Percentiles rank a stretch among this genome's conserved stretches.
Evolutionary conservation across 2,797 vertebrate species (phyloP).

Genomic region (Nothura maculosa): DNA sequence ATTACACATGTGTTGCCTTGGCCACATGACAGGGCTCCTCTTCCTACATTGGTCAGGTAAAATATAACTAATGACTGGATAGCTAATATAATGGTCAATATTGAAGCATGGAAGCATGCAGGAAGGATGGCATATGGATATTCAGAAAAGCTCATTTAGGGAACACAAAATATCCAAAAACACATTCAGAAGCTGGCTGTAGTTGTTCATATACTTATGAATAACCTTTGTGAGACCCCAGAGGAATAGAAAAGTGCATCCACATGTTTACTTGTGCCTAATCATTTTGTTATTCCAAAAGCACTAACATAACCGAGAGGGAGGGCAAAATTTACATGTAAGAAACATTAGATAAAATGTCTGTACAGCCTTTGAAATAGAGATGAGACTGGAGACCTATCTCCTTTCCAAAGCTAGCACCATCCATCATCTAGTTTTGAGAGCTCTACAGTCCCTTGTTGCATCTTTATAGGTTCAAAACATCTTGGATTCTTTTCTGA

Average conservation of each 20-base stretch:
- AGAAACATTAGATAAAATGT: background rate
- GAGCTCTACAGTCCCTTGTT: background rate
- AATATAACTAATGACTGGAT: background rate
- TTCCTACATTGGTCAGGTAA: background rate
- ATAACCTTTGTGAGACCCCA: background rate
- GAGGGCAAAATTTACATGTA: conserved; percentile 15
- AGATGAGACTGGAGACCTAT: background rate
- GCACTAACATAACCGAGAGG: background rate
- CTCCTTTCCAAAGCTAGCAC: background rate
- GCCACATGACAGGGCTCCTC: rapidly evolving
- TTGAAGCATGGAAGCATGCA: background rate
- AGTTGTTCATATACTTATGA: background rate
- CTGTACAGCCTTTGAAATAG: conserved; percentile 6
- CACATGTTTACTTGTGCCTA: background rate
- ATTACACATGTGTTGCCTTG: background rate
- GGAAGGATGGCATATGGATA: background rate
- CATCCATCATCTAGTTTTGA: background rate
- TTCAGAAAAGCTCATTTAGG: background rate
- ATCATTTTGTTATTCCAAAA: conserved; percentile 15
- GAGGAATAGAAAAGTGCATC: background rate
- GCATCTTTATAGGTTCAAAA: background rate
- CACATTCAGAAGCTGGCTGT: background rate
- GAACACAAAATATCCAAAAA: background rate
- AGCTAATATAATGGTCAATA: background rate
- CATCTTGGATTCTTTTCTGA: background rate